A percentile compares a stretch with the other conserved stretches of the same genome.
phyloP scores from a whole-genome alignment of 1,140 invertebrate species.

The Samia ricini region DNA sequence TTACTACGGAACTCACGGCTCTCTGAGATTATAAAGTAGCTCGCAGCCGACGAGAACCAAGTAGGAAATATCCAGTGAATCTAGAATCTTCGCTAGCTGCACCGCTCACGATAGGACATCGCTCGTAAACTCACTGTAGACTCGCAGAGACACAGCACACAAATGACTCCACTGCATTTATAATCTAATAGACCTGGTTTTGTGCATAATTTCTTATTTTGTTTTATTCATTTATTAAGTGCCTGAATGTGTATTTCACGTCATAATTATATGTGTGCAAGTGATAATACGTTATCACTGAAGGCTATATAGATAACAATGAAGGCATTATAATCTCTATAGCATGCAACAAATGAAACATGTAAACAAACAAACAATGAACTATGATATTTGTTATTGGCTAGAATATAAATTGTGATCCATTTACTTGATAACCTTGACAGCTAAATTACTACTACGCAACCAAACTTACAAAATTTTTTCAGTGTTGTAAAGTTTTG shows the following conservation, averaged over 20 bases:
- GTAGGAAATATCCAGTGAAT: slow-evolving; percentile 44
- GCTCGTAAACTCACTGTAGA: slow-evolving; percentile 53
- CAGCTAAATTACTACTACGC: background rate
- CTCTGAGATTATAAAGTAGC: slow-evolving; percentile 39
- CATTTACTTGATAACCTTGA: background rate
- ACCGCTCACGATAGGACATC: slow-evolving; percentile 50
- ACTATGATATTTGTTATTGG: no score
- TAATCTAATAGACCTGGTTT: slow-evolving; percentile 33
- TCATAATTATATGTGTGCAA: background rate
- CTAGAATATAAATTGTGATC: no score
- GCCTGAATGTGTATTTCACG: background rate
- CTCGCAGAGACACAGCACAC: slow-evolving; percentile 44
- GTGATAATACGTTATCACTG: no score
- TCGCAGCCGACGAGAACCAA: slow-evolving; percentile 12
- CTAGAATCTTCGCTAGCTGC: slow-evolving; percentile 48
- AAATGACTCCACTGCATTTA: slow-evolving; percentile 32
- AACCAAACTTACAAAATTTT: no score
- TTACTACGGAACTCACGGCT: slow-evolving; percentile 38
- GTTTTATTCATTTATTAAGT: background rate
- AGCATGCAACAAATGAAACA: no score
- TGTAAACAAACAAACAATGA: no score
- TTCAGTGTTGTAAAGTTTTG: no score
- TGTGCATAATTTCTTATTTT: background rate
- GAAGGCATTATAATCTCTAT: no score
- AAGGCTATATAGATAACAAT: no score